Percentiles rank a stretch among this genome's conserved stretches.
These are phyloP conservation scores for Phrynocephalus guinanensis DNA, from an alignment of 2,797 vertebrate species.

Conservation along the genomic window DNA sequence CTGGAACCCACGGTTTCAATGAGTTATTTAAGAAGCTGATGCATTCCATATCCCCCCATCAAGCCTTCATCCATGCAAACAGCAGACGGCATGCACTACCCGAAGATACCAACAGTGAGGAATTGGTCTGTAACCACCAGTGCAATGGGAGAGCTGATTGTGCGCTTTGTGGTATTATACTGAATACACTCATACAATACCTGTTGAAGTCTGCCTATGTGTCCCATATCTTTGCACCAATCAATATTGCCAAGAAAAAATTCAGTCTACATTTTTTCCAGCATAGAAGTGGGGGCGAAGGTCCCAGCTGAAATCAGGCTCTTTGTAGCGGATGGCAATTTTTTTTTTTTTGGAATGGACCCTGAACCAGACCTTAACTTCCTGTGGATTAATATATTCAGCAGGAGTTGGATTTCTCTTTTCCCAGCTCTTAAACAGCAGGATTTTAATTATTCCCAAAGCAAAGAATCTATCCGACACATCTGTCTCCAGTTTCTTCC, in stretches of 20 bases:
- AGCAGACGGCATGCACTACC: not conserved
- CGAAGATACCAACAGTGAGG: not conserved
- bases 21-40: not conserved
- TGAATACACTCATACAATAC: constrained; percentile 24
- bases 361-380: constrained; percentile 46
- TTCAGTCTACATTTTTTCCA: constrained; percentile 16
- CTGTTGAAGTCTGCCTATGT: not conserved
- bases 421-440: constrained; percentile 42
- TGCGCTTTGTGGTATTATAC: constrained; percentile 16
- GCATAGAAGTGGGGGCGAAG: not conserved
- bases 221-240: not conserved
- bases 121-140: constrained; percentile 10
- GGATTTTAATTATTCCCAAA: constrained; percentile 58
- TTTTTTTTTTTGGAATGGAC: constrained; percentile 46
- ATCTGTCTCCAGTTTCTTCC: constrained; percentile 54
- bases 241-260: constrained; percentile 14
- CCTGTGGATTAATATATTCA: constrained; percentile 54
- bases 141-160: not conserved
- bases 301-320: constrained; percentile 47
- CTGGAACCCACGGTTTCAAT: not conserved
- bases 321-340: constrained; percentile 8
- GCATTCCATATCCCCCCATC: not conserved
- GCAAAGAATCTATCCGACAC: constrained; percentile 40
- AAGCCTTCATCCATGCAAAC: not conserved
- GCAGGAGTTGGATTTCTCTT: constrained; percentile 28